These are phyloP conservation scores for Globodera ellingtonae DNA, from an alignment of 1,140 invertebrate species.

Conservation along the genomic window DNA sequence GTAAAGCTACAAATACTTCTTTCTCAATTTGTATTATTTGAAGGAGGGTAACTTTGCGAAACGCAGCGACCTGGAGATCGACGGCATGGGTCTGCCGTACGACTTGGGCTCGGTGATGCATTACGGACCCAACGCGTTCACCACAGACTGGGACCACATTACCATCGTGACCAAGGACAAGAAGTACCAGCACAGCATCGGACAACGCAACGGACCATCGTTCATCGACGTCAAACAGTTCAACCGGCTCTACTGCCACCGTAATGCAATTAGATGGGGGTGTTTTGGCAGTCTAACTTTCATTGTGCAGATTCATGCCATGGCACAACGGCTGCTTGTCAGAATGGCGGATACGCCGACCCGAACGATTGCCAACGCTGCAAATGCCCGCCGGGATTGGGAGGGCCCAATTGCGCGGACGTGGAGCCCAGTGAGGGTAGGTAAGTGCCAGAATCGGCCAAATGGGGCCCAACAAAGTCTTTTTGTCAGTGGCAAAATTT, in stretches of 20 bases:
- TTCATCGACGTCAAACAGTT: constrained; percentile 66
- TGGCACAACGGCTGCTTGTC: constrained; percentile 42
- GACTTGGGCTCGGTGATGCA: constrained; percentile 66
- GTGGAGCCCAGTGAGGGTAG: constrained; percentile 28
- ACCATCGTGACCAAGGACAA: constrained; percentile 61
- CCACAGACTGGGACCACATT: constrained; percentile 60
- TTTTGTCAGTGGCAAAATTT: background rate
- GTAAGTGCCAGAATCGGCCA: background rate
- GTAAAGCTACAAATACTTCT: constrained; percentile 49
- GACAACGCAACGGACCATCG: constrained; percentile 59
- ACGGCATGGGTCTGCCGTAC: constrained; percentile 64
- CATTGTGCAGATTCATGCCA: constrained; percentile 50
- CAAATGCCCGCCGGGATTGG: constrained; percentile 53
- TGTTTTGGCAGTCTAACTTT: background rate
- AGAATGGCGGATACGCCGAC: constrained; percentile 63
- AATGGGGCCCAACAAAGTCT: background rate
- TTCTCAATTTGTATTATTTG: constrained; percentile 49
- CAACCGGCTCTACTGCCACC: constrained; percentile 61
- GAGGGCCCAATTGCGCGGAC: constrained; percentile 42
- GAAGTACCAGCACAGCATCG: constrained; percentile 63
- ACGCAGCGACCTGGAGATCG: constrained; percentile 53
- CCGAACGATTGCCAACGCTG: constrained; percentile 63
- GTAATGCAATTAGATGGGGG: constrained; percentile 3
- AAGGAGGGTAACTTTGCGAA: constrained; percentile 51
- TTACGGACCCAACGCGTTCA: constrained; percentile 62